Percentiles rank a stretch among this genome's conserved stretches.
Conservation (phyloP, 2,888 invertebrate species). For the Notocelia uddmanniana region DNA sequence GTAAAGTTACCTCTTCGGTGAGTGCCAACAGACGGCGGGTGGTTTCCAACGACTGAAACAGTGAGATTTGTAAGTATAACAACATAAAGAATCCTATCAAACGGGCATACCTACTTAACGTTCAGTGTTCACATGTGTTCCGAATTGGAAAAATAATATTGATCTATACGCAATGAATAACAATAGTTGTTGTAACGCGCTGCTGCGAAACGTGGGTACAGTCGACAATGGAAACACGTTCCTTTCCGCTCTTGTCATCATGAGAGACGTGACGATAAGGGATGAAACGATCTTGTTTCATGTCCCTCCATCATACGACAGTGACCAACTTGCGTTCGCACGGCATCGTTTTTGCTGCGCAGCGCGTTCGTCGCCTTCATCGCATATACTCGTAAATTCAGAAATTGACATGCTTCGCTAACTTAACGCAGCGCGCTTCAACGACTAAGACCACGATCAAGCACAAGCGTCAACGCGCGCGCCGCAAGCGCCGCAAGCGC, state of each 20-base stretch:
- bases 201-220: not conserved
- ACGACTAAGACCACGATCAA: no score
- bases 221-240: no score
- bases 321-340: not conserved
- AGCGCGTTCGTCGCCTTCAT: no score
- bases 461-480: no score
- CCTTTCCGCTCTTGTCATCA: no score
- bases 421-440: not conserved
- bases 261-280: no score
- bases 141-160: not conserved
- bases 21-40: constrained; percentile 92
- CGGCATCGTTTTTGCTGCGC: not conserved
- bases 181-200: not conserved
- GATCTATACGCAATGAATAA: not conserved
- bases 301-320: not conserved
- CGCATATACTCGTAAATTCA: no score
- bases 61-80: constrained; percentile 45
- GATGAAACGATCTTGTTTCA: no score
- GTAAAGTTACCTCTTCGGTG: constrained; percentile 85
- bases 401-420: no score
- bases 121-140: not conserved
- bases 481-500: no score
- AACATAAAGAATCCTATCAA: not conserved
- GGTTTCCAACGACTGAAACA: constrained; percentile 91
- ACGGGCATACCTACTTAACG: not conserved